These are phyloP conservation scores for Falco berigora DNA, from an alignment of 2,797 vertebrate genomes.

Conservation along the genomic window DNA sequence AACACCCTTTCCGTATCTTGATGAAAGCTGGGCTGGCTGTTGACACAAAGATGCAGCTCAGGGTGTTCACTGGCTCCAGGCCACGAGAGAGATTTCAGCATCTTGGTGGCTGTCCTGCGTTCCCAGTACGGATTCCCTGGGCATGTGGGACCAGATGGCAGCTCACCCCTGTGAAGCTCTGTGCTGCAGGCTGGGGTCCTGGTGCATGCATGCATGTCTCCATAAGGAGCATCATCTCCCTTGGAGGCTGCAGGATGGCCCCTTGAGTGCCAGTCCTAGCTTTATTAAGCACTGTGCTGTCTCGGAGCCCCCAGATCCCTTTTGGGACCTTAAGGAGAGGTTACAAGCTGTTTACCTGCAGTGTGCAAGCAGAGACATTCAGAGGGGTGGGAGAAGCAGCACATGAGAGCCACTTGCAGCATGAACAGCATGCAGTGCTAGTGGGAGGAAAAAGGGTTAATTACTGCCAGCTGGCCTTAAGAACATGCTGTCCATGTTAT, in stretches of 20 bases:
- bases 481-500: not conserved
- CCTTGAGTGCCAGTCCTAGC: not conserved
- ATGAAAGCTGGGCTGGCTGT: not conserved
- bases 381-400: not conserved
- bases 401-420: not conserved
- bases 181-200: not conserved
- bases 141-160: not conserved
- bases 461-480: not conserved
- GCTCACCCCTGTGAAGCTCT: not conserved
- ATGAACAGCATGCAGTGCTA: not conserved
- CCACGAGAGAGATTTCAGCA: not conserved
- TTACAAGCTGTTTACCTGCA: not conserved
- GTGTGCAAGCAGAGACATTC: not conserved
- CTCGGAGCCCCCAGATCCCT: not conserved
- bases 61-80: not conserved
- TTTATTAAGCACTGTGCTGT: not conserved
- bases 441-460: not conserved
- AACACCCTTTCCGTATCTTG: not conserved
- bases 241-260: not conserved
- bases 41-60: not conserved
- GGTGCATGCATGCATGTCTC: not conserved
- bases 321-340: not conserved
- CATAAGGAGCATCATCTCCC: not conserved
- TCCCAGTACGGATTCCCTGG: not conserved
- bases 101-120: accelerated